Evolutionary conservation across 2,888 invertebrate species (phyloP).

Genomic region (Pyrochroa serraticornis): DNA sequence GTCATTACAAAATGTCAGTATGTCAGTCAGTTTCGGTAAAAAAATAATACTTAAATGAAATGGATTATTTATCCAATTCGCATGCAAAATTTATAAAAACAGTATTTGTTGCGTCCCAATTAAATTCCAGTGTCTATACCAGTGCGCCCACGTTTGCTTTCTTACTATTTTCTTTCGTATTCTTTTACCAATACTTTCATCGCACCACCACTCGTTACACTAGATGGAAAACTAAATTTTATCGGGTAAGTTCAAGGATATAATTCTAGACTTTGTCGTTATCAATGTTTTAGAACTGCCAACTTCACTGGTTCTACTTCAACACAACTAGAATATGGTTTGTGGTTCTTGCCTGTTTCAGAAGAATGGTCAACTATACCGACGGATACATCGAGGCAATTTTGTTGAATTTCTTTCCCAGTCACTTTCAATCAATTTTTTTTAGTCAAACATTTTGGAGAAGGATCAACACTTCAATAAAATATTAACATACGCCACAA

Average conservation of each 20-base stretch:
- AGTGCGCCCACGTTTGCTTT: slow-evolving; percentile 42
- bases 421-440: slow-evolving; percentile 15
- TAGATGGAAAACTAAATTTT: slow-evolving; percentile 39
- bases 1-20: neutral
- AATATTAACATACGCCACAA: slow-evolving; percentile 34
- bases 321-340: slow-evolving; percentile 50
- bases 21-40: too few species aligned
- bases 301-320: slow-evolving; percentile 52
- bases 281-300: slow-evolving; percentile 42
- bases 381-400: slow-evolving; percentile 37
- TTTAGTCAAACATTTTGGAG: slow-evolving; percentile 28
- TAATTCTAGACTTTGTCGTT: neutral
- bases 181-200: slow-evolving; percentile 40
- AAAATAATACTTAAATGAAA: slow-evolving; percentile 4
- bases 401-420: slow-evolving; percentile 1
- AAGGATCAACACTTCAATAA: slow-evolving; percentile 38
- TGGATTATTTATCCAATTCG: slow-evolving; percentile 1
- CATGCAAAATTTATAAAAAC: slow-evolving; percentile 39
- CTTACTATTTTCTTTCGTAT: slow-evolving; percentile 37
- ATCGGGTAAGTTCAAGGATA: slow-evolving; percentile 41
- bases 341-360: slow-evolving; percentile 42
- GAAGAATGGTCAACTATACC: slow-evolving; percentile 31
- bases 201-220: slow-evolving; percentile 34
- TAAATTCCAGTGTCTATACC: slow-evolving; percentile 33
- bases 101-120: slow-evolving; percentile 31